Evolutionary conservation across 2,888 invertebrate genomes (phyloP), one percentile per base, ranked within the genome.

Genomic region (Drosophila helvetica): DNA sequence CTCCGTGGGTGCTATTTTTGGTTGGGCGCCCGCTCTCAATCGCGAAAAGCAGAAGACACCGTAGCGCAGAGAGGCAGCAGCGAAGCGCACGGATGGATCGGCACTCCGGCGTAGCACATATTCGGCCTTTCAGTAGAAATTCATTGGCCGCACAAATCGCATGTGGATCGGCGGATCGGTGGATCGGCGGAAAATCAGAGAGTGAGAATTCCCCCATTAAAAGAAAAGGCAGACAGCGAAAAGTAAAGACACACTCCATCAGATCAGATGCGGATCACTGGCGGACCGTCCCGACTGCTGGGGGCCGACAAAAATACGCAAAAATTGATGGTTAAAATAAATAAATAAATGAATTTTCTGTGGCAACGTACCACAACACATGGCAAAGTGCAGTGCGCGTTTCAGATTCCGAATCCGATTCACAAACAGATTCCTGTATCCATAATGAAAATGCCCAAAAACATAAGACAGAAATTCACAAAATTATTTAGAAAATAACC

Each of bases 111-210:
- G 76, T 80, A 77, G 79, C 52, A 78, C 74, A 84, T 73, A 78
- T 78, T 74, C 54, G 46, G 62, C 67, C 65, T 72, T 77, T 83
- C 80, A 83, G 83, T 83, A 87, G 80, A 83, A 86, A 76, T 80
- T 74, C 67, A 86, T 82, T 79, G 71, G 88, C 73, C 83, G 83
- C 69, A 70, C 76, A 88, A 87, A 82, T 79, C 86, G 82, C 83
- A 70, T 71, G 62, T 72, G 51, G 78, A 65, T 56, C 88, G 78
- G 64, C 47, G 66, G 19, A 19, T 71, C 75, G 57, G 62, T 71
- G 50, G 77, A 67, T 57, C 88, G 78, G 64, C 47, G 67, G 18
- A 19, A 61, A 15, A 54, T 60, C 54, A 54, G 54, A 54, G 48
- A 66, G 55, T 42, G 19, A 45, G 15, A 33, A 33, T 33, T 22